Evolutionary conservation across 92 coral and sea anemone species (phyloP).

Genomic region (Umimayanthus chanpuru): DNA sequence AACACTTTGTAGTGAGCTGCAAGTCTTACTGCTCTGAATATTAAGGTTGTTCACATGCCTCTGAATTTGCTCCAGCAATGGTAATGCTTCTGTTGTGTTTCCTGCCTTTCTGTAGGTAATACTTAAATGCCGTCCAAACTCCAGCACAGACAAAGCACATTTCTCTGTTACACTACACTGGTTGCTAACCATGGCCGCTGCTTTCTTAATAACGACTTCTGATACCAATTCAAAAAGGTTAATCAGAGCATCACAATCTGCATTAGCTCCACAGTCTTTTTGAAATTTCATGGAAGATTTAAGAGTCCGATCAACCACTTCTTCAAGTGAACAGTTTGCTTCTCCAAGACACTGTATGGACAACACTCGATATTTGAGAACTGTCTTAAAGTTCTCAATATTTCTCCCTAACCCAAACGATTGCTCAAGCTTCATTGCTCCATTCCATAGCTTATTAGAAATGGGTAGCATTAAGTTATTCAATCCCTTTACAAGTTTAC

Average conservation of each 20-base stretch:
- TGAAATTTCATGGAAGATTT: slow-evolving; percentile 74
- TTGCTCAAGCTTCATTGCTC: slow-evolving; percentile 65
- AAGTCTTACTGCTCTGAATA: slow-evolving; percentile 30
- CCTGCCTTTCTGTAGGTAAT: slow-evolving; percentile 61
- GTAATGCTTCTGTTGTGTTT: slow-evolving; percentile 43
- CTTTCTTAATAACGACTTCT: slow-evolving; percentile 27
- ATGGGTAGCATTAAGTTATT: slow-evolving; percentile 54
- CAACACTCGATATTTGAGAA: slow-evolving; percentile 61
- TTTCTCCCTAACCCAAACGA: slow-evolving; percentile 26
- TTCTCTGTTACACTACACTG: slow-evolving; percentile 11
- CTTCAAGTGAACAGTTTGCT: slow-evolving; percentile 56
- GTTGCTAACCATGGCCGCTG: slow-evolving; percentile 3
- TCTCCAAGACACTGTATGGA: slow-evolving; percentile 65
- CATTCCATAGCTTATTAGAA: slow-evolving; percentile 70
- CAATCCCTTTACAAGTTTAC: slow-evolving; percentile 49
- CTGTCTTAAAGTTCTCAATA: slow-evolving; percentile 17
- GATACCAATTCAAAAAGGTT: slow-evolving; percentile 55
- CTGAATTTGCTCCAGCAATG: slow-evolving; percentile 61
- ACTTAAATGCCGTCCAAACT: slow-evolving; percentile 76
- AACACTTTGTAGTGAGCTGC: slow-evolving; percentile 42
- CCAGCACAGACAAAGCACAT: slow-evolving; percentile 45
- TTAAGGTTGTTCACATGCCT: slow-evolving; percentile 29
- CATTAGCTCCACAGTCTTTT: slow-evolving; percentile 59
- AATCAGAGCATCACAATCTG: slow-evolving; percentile 41
- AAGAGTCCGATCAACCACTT: slow-evolving; percentile 63